Evolutionary conservation across 2,888 invertebrate genomes (phyloP), one percentile per base, ranked within the genome.

Genomic region (Congeria kusceri): DNA sequence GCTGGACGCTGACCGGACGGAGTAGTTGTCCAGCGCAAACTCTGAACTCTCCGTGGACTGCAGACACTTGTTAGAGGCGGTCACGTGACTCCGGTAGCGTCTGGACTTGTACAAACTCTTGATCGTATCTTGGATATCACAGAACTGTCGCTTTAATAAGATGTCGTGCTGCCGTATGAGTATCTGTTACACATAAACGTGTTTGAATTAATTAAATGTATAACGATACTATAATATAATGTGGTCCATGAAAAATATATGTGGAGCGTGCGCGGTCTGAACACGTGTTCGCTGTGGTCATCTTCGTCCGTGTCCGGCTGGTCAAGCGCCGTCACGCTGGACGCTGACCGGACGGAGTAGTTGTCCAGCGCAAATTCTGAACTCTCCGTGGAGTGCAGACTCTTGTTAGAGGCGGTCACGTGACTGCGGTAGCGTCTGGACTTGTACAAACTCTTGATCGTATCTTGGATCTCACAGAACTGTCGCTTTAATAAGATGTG

Each of bases 401-500:
- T 85, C 13, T 78, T 47, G 27, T 78, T 80, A 1, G 85, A 83
- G 44, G 73, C 63, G 20, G 65, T 63, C 49, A 67, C 70, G 5
- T 62, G 59, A 5, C 73, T 15, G 25, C 46, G 66, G 46, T 70
- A 56, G 23, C 63, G 47, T 1, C 66, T 59, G 49, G 73, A 77
- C 64, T 77, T 84, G 46, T 80, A 77, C 15, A 90, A 63, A 7
- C 87, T 76, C 13, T 84, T 75, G 29, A 91, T 88, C 29, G 91
- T 89, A 65, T 89, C 85, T 28, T 88, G 89, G 27, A 91, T 91
- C 73, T 90, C 86, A 69, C 87, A 82, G 76, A 91, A 91, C 74
- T 90, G 91, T 61, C 89, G 75, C 67, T 89, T 89, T 7, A 90
- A 77, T 13, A 90, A 82, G 69, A 91, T 85, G 73, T 91, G 90